Percentiles rank a stretch among this genome's conserved stretches.
These are phyloP conservation scores for Camponotus floridanus DNA, from an alignment of 1,140 invertebrate species.

Conservation along the genomic window DNA sequence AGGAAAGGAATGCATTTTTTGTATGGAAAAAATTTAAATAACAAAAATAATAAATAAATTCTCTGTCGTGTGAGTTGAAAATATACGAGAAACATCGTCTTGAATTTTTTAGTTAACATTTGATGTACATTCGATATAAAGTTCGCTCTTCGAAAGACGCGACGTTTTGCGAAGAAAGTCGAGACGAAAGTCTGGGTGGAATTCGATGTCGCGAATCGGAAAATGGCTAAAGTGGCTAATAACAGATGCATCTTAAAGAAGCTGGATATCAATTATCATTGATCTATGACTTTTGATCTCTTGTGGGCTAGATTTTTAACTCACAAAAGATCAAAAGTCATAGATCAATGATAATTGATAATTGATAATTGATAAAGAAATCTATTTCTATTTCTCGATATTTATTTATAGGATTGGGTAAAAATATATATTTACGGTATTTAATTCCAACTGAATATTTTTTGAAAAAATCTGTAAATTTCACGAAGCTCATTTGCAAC, in stretches of 20 bases:
- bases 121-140: not conserved
- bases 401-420: not conserved
- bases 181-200: slow-evolving; percentile 1
- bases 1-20: not conserved
- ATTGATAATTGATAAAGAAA: too few species aligned
- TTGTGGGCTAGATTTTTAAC: slow-evolving; percentile 7
- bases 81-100: not conserved
- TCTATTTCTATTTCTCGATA: not conserved
- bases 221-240: slow-evolving; percentile 69
- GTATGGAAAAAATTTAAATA: not conserved
- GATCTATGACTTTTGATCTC: not conserved
- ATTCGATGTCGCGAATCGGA: slow-evolving; percentile 33
- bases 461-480: not conserved
- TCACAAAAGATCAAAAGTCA: too few species aligned
- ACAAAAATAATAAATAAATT: not conserved
- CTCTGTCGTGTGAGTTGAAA: not conserved
- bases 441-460: not conserved
- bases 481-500: not conserved
- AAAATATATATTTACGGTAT: not conserved
- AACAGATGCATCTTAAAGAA: slow-evolving; percentile 28
- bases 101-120: slow-evolving; percentile 2
- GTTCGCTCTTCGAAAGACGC: not conserved
- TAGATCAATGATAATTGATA: too few species aligned
- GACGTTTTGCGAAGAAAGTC: not conserved
- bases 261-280: slow-evolving; percentile 28